Evolutionary conservation across 1,140 invertebrate genomes (phyloP), one percentile per base, ranked within the genome.

Genomic region (Contarinia nasturtii): DNA sequence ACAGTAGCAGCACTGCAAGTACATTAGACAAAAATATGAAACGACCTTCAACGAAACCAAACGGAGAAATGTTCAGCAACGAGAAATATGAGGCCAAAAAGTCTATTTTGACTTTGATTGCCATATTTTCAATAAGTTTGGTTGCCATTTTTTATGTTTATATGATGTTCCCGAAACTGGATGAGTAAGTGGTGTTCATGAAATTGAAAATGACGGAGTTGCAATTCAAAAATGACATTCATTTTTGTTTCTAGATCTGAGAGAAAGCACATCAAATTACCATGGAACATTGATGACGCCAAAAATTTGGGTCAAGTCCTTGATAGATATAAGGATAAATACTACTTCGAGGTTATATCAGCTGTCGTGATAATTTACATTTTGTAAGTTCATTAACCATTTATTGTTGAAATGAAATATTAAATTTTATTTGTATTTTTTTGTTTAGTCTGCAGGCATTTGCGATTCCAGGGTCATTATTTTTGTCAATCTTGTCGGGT

Each of bases 401-500:
- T 15, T 8, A 18, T 44, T 33, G 12, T 44, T 44, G 12, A 7
- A 11, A 3, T 44, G 2, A n/a, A 17, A 44, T 20, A 5, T 27
- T 27, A 41, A 41, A 5, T 27, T 3, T 46, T 34, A 36, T 33
- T 17, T 2, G 34, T 2, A 12, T 38, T 33, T 5, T 27, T 27
- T 27, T 10, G 27, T 27, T 27, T 63, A 96, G 91, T 69, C 76
- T 99, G 54, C 95, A 99, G 76, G 94, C 95, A 50, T 98, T 98
- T 71, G 95, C 94, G 53, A 98, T 99, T 69, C 95, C 95, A 53
- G 95, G 95, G 53, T 98, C 94, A 27, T 84, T 99, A 60, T 98
- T 97, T 63, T 69, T 99, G 34, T 97, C 92, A 50, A 95, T 99
- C 54, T 69, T 99, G 20, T 92, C 89, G 51, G 96, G 96, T 52